Percentiles rank a stretch among this genome's conserved stretches.
These are phyloP conservation scores for Epicauta chinensis DNA, from an alignment of 1,140 invertebrate genomes.

Conservation along the genomic window DNA sequence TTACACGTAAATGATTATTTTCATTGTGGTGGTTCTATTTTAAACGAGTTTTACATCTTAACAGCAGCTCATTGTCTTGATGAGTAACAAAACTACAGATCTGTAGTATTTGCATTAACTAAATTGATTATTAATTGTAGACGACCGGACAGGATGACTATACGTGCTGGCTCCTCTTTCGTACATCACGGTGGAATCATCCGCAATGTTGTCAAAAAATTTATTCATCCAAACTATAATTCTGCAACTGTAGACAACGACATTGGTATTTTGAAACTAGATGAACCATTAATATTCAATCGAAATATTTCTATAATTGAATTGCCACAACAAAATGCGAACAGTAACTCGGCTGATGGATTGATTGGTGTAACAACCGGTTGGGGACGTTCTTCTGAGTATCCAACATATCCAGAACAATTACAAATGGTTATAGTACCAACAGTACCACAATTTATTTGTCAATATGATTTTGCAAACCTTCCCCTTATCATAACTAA, in stretches of 20 bases:
- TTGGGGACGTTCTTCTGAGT: constrained; percentile 2
- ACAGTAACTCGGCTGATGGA: not conserved
- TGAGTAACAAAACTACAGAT: constrained; percentile 2
- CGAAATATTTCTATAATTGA: not conserved
- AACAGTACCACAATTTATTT: not conserved
- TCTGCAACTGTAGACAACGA: not conserved
- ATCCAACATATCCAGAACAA: not conserved
- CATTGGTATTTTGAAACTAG: not conserved
- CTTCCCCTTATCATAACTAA: too few relatives aligned
- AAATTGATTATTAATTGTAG: constrained; percentile 1
- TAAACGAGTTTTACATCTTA: constrained; percentile 51
- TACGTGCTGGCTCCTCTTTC: constrained; percentile 10
- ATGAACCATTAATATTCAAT: not conserved
- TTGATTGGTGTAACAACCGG: not conserved
- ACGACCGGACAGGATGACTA: not conserved
- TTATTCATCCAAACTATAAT: constrained; percentile 1
- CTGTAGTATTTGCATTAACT: not conserved
- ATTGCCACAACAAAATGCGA: not conserved
- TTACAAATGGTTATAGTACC: constrained; percentile 3
- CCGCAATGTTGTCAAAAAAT: not conserved
- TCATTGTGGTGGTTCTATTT: constrained; percentile 55
- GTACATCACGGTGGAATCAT: constrained; percentile 2
- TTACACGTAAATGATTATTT: constrained; percentile 46
- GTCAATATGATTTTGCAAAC: not conserved
- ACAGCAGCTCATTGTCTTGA: constrained; percentile 43